A percentile compares a stretch with the other conserved stretches of the same genome.
phyloP scores from a whole-genome alignment of 2,888 invertebrate genomes.

The Therioaphis trifolii region DNA sequence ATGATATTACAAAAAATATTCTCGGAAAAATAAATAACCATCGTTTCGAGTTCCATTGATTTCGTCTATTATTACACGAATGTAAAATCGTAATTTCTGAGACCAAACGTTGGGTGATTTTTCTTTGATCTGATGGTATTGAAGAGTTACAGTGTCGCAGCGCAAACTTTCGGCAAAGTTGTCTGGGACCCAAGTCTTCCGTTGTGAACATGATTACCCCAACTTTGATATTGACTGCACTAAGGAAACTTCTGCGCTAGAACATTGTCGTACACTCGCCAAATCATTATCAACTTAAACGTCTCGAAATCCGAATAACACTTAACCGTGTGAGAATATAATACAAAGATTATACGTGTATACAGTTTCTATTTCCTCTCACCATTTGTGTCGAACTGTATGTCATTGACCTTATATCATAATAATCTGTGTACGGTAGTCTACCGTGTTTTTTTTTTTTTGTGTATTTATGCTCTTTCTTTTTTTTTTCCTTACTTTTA shows the following conservation, averaged over 20 bases:
- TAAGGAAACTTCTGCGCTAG: slow-evolving; percentile 35
- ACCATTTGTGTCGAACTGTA: no score
- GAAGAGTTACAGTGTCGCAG: slow-evolving; percentile 10
- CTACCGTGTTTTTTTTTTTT: no score
- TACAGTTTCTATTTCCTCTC: no score
- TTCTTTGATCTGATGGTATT: slow-evolving; percentile 41
- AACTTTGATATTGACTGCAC: slow-evolving; percentile 35
- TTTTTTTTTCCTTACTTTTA: no score
- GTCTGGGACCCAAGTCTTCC: slow-evolving; percentile 16
- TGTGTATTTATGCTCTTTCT: no score
- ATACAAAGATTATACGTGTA: no score
- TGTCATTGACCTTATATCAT: no score
- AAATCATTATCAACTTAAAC: slow-evolving; percentile 8
- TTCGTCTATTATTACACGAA: neutral
- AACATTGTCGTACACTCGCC: neutral
- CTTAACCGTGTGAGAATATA: no score
- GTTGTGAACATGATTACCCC: slow-evolving; percentile 53
- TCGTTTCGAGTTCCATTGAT: slow-evolving; percentile 5
- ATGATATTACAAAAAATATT: no score
- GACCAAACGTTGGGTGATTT: slow-evolving; percentile 19
- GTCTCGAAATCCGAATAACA: no score
- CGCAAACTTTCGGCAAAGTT: slow-evolving; percentile 53
- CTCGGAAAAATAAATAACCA: no score
- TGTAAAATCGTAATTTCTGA: slow-evolving; percentile 23
- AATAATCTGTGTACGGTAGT: no score